Conservation (phyloP, 2,888 invertebrate genomes). For the Drosophila pegasa region DNA sequence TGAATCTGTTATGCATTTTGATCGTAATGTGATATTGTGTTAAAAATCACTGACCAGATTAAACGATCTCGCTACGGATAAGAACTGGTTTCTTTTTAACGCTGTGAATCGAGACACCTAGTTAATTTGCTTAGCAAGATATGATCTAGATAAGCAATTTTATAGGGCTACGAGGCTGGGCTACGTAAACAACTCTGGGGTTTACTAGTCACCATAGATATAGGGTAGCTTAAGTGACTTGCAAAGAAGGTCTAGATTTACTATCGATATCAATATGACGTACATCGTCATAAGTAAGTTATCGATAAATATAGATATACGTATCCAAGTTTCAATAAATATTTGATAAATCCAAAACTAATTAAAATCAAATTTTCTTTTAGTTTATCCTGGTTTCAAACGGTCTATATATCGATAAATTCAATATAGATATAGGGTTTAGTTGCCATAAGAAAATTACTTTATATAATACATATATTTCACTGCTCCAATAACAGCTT, state of each 20-base stretch:
- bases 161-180: neutral
- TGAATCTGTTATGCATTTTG: constrained; percentile 31
- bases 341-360: too few relatives aligned
- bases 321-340: too few relatives aligned
- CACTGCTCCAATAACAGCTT: neutral
- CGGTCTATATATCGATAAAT: too few relatives aligned
- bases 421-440: neutral
- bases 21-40: constrained; percentile 75
- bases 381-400: too few relatives aligned
- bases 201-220: neutral
- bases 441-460: too few relatives aligned
- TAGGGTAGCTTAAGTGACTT: neutral
- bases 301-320: too few relatives aligned
- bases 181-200: neutral
- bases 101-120: constrained; percentile 39
- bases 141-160: constrained; percentile 19
- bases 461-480: neutral
- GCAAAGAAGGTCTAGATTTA: neutral
- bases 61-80: constrained; percentile 22
- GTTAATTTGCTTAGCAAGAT: constrained; percentile 14
- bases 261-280: too few relatives aligned
- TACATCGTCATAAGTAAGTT: too few relatives aligned
- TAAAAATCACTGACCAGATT: constrained; percentile 49
- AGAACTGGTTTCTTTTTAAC: constrained; percentile 22
- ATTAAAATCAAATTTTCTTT: too few relatives aligned